Evolutionary conservation across 2,113 vertebrate species (phyloP).

Genomic region (Catharus bicknelli): DNA sequence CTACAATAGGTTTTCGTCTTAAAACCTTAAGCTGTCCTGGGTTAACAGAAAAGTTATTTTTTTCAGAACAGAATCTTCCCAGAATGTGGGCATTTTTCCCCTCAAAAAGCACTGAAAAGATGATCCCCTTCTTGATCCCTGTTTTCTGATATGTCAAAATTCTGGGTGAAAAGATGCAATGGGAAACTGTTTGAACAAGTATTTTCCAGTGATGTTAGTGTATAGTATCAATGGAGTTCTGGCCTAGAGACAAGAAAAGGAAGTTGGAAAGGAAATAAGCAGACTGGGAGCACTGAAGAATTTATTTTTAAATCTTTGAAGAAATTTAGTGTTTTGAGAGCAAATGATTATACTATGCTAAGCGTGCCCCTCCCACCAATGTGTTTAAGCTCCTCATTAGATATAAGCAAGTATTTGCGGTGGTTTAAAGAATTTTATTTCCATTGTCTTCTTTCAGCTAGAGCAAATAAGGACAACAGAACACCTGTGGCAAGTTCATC

Average conservation of each 20-base stretch:
- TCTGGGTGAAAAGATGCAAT: background rate
- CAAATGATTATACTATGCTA: background rate
- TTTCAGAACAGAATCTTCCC: background rate
- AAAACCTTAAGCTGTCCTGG: background rate
- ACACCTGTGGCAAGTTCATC: background rate
- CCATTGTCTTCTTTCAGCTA: slow-evolving; percentile 1
- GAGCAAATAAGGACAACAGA: background rate
- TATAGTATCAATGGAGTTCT: background rate
- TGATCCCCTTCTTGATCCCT: background rate
- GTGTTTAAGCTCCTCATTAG: background rate
- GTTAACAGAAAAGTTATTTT: background rate
- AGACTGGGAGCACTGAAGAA: background rate
- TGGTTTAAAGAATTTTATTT: background rate
- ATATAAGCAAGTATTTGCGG: background rate
- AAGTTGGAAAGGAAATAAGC: background rate
- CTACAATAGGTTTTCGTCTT: background rate
- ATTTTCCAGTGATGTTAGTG: background rate
- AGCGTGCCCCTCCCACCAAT: background rate
- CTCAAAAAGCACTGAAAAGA: background rate
- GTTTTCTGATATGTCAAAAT: background rate
- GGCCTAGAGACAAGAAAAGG: background rate
- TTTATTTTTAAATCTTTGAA: background rate
- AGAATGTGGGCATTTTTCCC: background rate
- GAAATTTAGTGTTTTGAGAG: background rate
- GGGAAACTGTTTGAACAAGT: background rate